Conservation (phyloP, 2,888 invertebrate genomes). For the Eurytoma adleriae region DNA sequence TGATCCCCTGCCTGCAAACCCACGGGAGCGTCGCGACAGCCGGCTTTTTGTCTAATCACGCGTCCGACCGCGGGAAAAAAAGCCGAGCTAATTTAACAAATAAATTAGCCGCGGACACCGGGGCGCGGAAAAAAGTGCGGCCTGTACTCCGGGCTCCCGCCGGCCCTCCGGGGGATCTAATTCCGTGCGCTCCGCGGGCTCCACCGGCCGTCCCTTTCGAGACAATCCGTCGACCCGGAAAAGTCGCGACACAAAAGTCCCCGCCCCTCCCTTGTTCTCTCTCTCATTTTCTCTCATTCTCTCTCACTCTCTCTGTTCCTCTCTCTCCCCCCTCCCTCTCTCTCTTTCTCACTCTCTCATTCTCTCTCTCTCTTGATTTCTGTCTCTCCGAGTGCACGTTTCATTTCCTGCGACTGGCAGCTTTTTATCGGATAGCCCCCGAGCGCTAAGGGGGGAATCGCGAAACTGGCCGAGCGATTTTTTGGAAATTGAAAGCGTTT, state of each 20-base stretch:
- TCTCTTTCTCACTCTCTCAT: too few relatives aligned
- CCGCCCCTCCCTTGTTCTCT: too few relatives aligned
- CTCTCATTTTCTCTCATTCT: too few relatives aligned
- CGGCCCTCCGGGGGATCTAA: too few relatives aligned
- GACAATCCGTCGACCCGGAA: slow-evolving; percentile 38
- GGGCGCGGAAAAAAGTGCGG: not conserved
- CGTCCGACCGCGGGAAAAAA: too few relatives aligned
- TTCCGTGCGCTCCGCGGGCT: not conserved
- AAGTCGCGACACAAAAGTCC: slow-evolving; percentile 50
- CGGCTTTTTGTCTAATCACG: too few relatives aligned
- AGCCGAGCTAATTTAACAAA: slow-evolving; percentile 15
- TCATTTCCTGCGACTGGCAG: slow-evolving; percentile 57
- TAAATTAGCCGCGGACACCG: slow-evolving; percentile 13
- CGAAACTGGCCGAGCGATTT: slow-evolving; percentile 24
- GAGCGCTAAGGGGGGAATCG: slow-evolving; percentile 27
- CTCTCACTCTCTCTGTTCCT: too few relatives aligned
- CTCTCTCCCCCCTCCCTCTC: too few relatives aligned
- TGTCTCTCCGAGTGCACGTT: slow-evolving; percentile 41
- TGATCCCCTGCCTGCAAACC: too few relatives aligned
- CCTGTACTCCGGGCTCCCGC: too few relatives aligned
- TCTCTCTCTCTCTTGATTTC: slow-evolving; percentile 21
- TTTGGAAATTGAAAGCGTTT: slow-evolving; percentile 52
- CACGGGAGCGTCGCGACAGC: too few relatives aligned
- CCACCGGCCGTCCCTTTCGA: slow-evolving; percentile 16
- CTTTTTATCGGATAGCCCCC: slow-evolving; percentile 53